phyloP scores from a whole-genome alignment of 2,888 invertebrate genomes.

The Lacanobia wlatinum region DNA sequence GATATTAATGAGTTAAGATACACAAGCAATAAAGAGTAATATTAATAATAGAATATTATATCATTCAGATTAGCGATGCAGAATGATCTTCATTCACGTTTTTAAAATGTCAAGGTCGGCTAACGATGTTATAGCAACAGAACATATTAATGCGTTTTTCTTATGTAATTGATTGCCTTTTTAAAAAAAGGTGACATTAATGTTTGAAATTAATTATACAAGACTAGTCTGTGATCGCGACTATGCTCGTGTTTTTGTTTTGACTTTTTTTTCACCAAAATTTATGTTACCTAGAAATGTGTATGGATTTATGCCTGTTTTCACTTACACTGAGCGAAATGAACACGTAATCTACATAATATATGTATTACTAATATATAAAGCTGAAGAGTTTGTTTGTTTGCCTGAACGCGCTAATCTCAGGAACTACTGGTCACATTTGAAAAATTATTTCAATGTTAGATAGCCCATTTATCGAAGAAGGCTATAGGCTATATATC shows the following conservation, averaged over 20 bases:
- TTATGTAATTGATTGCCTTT: slow-evolving; percentile 28
- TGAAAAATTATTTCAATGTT: no score
- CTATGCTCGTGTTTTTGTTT: background rate
- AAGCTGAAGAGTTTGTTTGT: no score
- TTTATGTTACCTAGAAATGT: no score
- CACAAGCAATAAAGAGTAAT: background rate
- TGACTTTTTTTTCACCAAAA: no score
- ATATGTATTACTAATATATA: no score
- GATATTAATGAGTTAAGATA: slow-evolving; percentile 5
- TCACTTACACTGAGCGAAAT: no score
- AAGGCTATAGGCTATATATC: no score
- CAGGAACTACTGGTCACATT: no score
- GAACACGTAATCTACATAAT: no score
- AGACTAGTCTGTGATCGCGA: background rate
- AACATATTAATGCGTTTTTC: slow-evolving; percentile 8
- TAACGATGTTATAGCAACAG: slow-evolving; percentile 5
- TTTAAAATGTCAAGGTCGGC: slow-evolving; percentile 43
- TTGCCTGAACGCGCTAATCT: no score
- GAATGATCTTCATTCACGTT: slow-evolving; percentile 34
- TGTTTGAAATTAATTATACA: background rate
- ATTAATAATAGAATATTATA: slow-evolving; percentile 1
- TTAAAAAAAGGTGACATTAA: background rate
- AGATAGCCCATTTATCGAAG: no score
- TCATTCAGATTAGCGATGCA: slow-evolving; percentile 18
- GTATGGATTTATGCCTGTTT: no score